Percentiles rank a stretch among this genome's conserved stretches.
Evolutionary conservation across 2,113 vertebrate species (phyloP).

Genomic region (Caracal caracal): DNA sequence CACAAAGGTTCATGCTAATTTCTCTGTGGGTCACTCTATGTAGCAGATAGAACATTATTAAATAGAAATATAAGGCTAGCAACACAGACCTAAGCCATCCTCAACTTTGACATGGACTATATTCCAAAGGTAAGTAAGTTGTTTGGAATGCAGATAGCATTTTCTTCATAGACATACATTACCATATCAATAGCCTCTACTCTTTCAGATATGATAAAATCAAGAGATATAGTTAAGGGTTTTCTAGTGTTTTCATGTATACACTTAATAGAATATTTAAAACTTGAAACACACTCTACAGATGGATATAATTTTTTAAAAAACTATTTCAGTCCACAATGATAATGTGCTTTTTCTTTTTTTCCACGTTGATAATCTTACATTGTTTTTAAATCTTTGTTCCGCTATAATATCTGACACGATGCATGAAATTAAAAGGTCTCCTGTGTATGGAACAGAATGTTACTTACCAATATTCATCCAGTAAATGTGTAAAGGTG

Average conservation of each 20-base stretch:
- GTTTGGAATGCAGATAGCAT: neutral
- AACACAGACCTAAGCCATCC: neutral
- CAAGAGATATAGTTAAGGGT: rapidly evolving
- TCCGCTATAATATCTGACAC: rapidly evolving
- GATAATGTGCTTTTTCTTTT: neutral
- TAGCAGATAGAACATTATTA: neutral
- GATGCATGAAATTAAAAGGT: neutral
- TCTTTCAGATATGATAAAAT: neutral
- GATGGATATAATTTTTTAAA: neutral
- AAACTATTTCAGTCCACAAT: neutral
- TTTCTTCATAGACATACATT: neutral
- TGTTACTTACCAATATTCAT: constrained; percentile 95
- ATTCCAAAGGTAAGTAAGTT: neutral
- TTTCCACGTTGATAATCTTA: neutral
- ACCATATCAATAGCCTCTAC: rapidly evolving
- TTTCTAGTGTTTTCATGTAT: neutral
- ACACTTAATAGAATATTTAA: neutral
- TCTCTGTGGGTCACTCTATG: neutral
- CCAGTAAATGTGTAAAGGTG: constrained; percentile 96
- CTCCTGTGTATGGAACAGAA: rapidly evolving
- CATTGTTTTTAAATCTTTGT: neutral
- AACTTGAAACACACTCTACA: neutral
- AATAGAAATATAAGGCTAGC: neutral
- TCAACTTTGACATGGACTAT: neutral
- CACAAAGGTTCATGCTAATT: neutral